Base-by-base conservation (phyloP, 2,888 invertebrate genomes). In the Agrochola macilenta region DNA sequence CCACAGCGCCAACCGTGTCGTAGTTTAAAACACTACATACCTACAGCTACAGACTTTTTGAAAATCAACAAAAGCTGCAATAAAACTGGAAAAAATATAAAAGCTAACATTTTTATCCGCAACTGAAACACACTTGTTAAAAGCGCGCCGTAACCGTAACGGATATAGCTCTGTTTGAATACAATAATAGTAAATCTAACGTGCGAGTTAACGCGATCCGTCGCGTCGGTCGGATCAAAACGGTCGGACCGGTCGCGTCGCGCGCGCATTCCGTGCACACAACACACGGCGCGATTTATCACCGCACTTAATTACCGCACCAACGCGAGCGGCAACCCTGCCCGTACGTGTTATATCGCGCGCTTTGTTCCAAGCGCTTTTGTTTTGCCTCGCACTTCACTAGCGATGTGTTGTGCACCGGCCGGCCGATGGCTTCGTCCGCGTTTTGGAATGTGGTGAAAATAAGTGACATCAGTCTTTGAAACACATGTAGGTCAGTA, bases 301-400 rank as follows among this genome's bases (percentile, higher is more conserved):
- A 81, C 77, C 76, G 76, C 84, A 81, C 87, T 91, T 91, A 89
- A 91, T 91, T 91, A 88, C 85, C 73, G 76, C 57, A 72, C 26
- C 64, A 68, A 46, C 78, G 43, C 26, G 11, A 35, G 69, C 66
- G 75, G 70, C 71, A 65, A 69, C 69, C 39, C 63, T 30, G 49
- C 63, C 52, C 26, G 26, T 72, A 69, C 60, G 68, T 71, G 72
- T 74, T 77, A 68, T 79, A 85, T 85, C 70, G 66, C 83, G 46
- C 68, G 80, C 76, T 84, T 80, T 88, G 75, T 86, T 80, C 66
- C 9, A 14, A 35, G 5, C 26, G 73, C 70, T 76, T 84, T 80
- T 87, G 76, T 83, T 79, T 77, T 35, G 63, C 71, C 76, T 74
- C 65, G 39, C 69, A 81, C 85, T 81, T 78, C 68, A 83, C 83